Evolutionary conservation across 2,797 vertebrate species (phyloP).

Genomic region (Xenops minutus): DNA sequence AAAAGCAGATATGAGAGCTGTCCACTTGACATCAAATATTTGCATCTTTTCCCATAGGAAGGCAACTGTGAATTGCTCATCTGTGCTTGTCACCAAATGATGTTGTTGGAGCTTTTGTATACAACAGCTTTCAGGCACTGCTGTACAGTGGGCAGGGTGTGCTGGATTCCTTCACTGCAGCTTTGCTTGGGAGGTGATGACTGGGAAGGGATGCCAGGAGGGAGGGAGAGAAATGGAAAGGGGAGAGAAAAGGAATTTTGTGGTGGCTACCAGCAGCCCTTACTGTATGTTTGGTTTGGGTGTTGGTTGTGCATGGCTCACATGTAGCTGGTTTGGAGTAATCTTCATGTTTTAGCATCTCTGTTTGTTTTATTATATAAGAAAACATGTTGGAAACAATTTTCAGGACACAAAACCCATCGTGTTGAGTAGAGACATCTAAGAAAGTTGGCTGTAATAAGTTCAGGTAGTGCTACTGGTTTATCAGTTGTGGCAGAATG

Average conservation of each 20-base stretch:
- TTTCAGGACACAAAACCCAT: background rate
- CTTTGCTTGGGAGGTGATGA: rapidly evolving
- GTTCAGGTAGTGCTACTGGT: background rate
- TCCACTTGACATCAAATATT: background rate
- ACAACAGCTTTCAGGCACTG: background rate
- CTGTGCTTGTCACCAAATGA: rapidly evolving
- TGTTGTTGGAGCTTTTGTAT: background rate
- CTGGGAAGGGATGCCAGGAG: background rate
- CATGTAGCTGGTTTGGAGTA: background rate
- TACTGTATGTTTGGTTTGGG: background rate
- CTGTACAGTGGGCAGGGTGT: background rate
- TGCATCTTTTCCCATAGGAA: background rate
- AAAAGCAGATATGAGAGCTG: background rate
- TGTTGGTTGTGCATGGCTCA: background rate
- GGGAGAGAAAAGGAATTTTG: background rate
- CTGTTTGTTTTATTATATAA: background rate
- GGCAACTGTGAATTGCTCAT: background rate
- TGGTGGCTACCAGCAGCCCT: background rate
- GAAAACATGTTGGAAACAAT: background rate
- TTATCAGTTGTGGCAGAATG: background rate
- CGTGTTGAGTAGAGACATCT: background rate
- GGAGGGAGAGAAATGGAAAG: background rate
- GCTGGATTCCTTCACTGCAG: background rate
- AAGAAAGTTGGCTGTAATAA: background rate
- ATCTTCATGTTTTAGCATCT: background rate